Evolutionary conservation across 2,888 invertebrate species (phyloP).

Genomic region (Nephrotoma flavescens): DNA sequence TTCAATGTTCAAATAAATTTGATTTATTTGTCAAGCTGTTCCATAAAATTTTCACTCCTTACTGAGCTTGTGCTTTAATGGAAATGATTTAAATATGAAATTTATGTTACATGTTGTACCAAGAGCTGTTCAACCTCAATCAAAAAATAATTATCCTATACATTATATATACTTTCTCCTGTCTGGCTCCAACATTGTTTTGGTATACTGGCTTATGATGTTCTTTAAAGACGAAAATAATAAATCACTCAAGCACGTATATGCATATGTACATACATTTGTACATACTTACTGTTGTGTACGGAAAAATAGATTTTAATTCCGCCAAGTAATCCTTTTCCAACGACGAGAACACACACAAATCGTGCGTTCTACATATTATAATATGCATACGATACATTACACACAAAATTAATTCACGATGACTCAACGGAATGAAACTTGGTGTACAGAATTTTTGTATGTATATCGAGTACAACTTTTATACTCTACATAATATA

Average conservation of each 20-base stretch:
- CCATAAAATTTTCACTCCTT: too few relatives aligned
- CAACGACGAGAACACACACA: background rate
- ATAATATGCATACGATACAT: background rate
- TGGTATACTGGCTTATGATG: background rate
- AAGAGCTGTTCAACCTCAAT: background rate
- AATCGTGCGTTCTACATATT: background rate
- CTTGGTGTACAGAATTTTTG: background rate
- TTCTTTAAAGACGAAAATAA: background rate
- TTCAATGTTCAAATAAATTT: too few relatives aligned
- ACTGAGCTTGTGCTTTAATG: too few relatives aligned
- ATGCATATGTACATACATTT: background rate
- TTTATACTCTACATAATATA: too few relatives aligned
- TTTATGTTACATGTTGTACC: too few relatives aligned
- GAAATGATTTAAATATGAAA: too few relatives aligned
- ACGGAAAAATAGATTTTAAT: background rate
- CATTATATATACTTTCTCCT: background rate
- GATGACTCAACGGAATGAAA: background rate
- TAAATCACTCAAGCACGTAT: background rate
- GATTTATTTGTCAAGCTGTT: too few relatives aligned
- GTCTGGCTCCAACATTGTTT: background rate
- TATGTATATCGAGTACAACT: background rate
- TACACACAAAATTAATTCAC: background rate
- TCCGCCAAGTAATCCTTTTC: background rate
- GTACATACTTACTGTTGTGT: too few relatives aligned
- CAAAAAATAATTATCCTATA: background rate